Evolutionary conservation across 2,797 vertebrate genomes (phyloP).

Genomic region (Pempheris klunzingeri): DNA sequence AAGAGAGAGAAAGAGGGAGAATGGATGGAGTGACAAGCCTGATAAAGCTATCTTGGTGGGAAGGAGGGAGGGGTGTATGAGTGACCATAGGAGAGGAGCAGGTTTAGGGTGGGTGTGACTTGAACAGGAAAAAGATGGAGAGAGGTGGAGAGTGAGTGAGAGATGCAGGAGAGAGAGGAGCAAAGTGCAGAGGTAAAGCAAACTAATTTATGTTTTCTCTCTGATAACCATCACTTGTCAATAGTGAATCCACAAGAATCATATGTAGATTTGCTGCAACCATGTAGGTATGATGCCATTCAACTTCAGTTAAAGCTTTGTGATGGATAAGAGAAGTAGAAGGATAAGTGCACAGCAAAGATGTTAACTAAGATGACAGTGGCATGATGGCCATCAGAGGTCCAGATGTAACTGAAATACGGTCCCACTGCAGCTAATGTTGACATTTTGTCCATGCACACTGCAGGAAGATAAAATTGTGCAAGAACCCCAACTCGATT

Average conservation of each 20-base stretch:
- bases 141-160: constrained; percentile 39
- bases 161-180: constrained; percentile 62
- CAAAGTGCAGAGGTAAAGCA: constrained; percentile 63
- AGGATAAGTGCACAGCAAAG: background rate
- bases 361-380: background rate
- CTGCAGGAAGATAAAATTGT: background rate
- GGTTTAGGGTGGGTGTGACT: constrained; percentile 60
- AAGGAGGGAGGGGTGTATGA: constrained; percentile 37
- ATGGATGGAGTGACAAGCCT: constrained; percentile 29
- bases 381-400: background rate
- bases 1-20: constrained; percentile 30
- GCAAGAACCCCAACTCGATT: background rate
- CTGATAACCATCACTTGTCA: constrained; percentile 29
- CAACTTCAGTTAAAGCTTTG: background rate
- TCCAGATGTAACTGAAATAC: background rate
- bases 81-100: constrained; percentile 34
- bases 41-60: constrained; percentile 34
- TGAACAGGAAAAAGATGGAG: constrained; percentile 34
- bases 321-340: background rate
- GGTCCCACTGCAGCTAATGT: background rate
- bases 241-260: constrained; percentile 27
- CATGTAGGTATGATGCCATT: background rate
- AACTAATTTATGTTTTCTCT: constrained; percentile 56
- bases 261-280: constrained; percentile 7
- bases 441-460: background rate